Conservation (phyloP, 2,113 vertebrate genomes). For the Alouatta palliata region DNA sequence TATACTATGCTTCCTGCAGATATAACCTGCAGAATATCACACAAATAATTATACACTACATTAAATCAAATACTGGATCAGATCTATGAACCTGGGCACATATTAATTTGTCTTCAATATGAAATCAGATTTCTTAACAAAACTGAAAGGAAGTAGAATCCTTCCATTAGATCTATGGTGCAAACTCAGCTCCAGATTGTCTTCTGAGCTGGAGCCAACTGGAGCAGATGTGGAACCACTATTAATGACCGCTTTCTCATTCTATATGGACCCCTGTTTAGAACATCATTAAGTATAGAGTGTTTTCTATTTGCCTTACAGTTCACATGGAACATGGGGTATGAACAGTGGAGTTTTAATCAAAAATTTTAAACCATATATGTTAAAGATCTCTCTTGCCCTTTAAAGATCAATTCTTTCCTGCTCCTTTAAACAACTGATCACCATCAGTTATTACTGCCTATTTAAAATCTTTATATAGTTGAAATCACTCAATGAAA, state of each 20-base stretch:
- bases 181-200: background rate
- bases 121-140: background rate
- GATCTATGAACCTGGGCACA: background rate
- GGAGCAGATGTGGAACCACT: accelerated
- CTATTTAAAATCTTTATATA: background rate
- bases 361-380: background rate
- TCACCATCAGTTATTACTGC: background rate
- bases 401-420: background rate
- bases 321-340: too few relatives aligned
- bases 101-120: background rate
- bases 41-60: background rate
- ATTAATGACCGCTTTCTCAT: background rate
- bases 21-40: background rate
- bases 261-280: background rate
- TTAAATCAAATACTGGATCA: background rate
- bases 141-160: background rate
- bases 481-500: background rate
- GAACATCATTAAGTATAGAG: background rate
- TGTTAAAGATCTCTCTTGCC: background rate
- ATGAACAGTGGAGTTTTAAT: background rate
- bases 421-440: background rate
- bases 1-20: background rate
- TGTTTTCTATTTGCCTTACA: background rate
- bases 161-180: too few relatives aligned
- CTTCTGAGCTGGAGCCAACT: background rate